Conservation (phyloP, 1,140 invertebrate species). For the Geopemphigus sp. region DNA sequence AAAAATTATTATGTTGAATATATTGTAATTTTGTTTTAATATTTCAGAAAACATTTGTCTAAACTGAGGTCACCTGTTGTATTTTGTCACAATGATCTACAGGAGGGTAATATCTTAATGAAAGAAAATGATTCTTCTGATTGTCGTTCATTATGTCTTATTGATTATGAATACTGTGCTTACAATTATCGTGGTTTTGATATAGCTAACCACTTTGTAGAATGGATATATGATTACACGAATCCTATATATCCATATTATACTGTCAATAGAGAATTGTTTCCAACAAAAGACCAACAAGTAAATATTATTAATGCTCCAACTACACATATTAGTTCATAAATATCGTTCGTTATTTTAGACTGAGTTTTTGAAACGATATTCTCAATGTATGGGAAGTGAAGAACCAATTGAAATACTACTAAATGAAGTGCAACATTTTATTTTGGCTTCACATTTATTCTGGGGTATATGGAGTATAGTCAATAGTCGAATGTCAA, state of each 20-base stretch:
- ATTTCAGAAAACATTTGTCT: conserved; percentile 57
- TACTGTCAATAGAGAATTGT: conserved; percentile 64
- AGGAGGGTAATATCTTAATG: conserved; percentile 75
- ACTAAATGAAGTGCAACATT: conserved; percentile 75
- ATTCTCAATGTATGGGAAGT: conserved; percentile 50
- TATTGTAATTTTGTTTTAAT: neutral
- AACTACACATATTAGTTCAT: neutral
- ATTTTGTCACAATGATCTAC: conserved; percentile 97
- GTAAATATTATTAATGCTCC: conserved; percentile 57
- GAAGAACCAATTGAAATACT: conserved; percentile 55
- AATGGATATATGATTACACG: conserved; percentile 92
- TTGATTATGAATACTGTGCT: conserved; percentile 92
- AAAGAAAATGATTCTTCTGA: conserved; percentile 48
- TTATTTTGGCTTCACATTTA: conserved; percentile 84
- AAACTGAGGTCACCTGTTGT: conserved; percentile 74
- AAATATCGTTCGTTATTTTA: neutral
- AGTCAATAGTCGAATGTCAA: conserved; percentile 80
- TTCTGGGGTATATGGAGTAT: conserved; percentile 91
- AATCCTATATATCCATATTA: conserved; percentile 76
- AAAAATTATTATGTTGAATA: conserved; percentile 52
- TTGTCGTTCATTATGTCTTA: conserved; percentile 63
- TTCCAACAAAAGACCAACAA: conserved; percentile 77
- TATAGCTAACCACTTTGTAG: conserved; percentile 93
- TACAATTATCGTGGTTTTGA: conserved; percentile 94
- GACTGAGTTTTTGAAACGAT: conserved; percentile 52